phyloP scores from a whole-genome alignment of 2,113 vertebrate species.

The Alligator sinensis region DNA sequence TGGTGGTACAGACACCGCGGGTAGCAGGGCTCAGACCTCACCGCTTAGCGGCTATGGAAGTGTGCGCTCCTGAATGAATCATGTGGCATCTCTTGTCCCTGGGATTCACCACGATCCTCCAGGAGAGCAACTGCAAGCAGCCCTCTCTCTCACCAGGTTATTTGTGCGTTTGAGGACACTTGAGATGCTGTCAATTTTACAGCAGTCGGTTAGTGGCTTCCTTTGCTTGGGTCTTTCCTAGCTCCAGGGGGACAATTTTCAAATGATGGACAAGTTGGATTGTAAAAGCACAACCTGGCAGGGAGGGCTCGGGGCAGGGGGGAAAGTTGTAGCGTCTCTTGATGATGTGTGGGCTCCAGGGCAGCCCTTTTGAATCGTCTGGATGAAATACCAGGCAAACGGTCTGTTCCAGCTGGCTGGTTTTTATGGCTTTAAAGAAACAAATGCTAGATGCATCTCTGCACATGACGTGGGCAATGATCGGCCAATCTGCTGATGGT shows the following conservation, averaged over 20 bases:
- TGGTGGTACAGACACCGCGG: not conserved
- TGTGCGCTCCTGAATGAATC: not conserved
- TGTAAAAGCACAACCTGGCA: not conserved
- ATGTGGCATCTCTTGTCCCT: not conserved
- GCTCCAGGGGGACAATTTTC: not conserved
- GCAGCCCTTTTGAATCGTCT: too few relatives aligned
- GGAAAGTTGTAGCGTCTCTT: not conserved
- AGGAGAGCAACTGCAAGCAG: not conserved
- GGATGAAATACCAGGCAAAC: not conserved
- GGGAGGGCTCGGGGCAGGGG: not conserved
- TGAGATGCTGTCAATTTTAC: not conserved
- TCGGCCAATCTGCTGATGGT: not conserved
- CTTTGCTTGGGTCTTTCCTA: not conserved
- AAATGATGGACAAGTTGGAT: not conserved
- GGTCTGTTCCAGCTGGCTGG: not conserved
- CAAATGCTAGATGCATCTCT: not conserved
- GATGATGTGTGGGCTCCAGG: too few relatives aligned
- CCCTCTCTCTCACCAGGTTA: not conserved
- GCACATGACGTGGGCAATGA: not conserved
- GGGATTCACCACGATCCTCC: not conserved
- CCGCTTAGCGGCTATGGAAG: not conserved
- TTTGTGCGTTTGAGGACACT: not conserved
- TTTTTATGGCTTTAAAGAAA: not conserved
- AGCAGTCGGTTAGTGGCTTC: not conserved
- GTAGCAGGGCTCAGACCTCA: not conserved